These are phyloP conservation scores for Maconellicoccus hirsutus DNA, from an alignment of 1,140 invertebrate species.

Conservation along the genomic window DNA sequence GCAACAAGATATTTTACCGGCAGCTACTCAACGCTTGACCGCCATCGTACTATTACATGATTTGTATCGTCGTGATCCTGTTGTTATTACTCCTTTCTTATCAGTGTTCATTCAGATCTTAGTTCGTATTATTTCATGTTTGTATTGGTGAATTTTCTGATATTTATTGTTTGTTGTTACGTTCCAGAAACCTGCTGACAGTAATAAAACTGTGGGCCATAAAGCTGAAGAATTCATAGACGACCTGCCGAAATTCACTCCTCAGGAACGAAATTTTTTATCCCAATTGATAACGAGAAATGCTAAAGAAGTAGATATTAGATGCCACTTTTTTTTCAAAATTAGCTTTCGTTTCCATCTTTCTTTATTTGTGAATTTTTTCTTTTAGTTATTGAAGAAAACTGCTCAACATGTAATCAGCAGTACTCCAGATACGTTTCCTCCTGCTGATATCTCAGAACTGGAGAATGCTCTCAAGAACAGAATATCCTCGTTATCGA, in stretches of 20 bases:
- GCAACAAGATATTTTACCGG: slow-evolving; percentile 54
- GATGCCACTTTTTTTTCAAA: background rate
- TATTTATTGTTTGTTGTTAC: background rate
- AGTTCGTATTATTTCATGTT: slow-evolving; percentile 34
- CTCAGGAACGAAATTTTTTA: slow-evolving; percentile 24
- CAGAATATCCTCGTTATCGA: slow-evolving; percentile 18
- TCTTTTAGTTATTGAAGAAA: slow-evolving; percentile 23
- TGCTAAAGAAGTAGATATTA: slow-evolving; percentile 22
- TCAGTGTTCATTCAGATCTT: slow-evolving; percentile 51
- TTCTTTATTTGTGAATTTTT: background rate
- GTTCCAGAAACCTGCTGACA: background rate
- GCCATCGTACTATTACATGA: slow-evolving; percentile 60
- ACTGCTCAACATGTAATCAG: slow-evolving; percentile 26
- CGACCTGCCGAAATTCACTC: slow-evolving; percentile 24
- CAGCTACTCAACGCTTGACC: slow-evolving; percentile 51
- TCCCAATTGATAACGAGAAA: slow-evolving; percentile 26
- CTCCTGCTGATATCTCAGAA: slow-evolving; percentile 25
- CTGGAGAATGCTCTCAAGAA: slow-evolving; percentile 25
- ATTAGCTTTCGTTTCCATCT: background rate
- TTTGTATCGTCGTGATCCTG: slow-evolving; percentile 54
- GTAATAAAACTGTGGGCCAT: background rate
- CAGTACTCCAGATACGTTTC: slow-evolving; percentile 22
- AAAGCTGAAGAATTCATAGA: slow-evolving; percentile 23
- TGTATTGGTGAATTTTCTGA: slow-evolving; percentile 31
- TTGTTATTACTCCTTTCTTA: slow-evolving; percentile 57